A percentile compares a stretch with the other conserved stretches of the same genome.
Conservation (phyloP, 2,113 vertebrate species). For the Sminthopsis crassicaudata region DNA sequence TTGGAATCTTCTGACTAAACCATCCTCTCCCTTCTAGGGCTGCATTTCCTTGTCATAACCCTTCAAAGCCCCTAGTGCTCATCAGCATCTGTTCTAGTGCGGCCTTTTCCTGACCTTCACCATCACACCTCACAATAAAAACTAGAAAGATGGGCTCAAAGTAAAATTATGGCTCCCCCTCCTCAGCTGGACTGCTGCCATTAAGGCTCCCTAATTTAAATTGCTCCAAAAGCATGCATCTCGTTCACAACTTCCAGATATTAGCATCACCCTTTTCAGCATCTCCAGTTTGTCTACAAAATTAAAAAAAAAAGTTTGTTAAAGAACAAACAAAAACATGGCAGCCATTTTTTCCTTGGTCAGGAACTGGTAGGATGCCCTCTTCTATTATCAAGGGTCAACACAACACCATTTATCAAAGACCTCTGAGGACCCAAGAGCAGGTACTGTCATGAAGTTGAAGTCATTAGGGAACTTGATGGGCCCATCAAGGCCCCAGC, state of each 20-base stretch:
- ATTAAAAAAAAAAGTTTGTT: neutral
- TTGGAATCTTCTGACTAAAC: neutral
- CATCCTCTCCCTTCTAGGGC: neutral
- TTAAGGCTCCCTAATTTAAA: neutral
- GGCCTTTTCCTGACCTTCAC: neutral
- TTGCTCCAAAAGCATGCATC: neutral
- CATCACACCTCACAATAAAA: neutral
- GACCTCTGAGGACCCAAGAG: slow-evolving; percentile 34
- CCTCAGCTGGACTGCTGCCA: neutral
- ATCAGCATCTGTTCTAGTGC: neutral
- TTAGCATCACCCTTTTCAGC: slow-evolving; percentile 28
- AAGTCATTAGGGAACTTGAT: slow-evolving; percentile 30
- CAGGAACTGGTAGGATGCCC: slow-evolving; percentile 27
- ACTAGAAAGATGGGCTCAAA: neutral
- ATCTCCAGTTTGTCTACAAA: slow-evolving; percentile 33
- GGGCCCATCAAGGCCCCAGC: slow-evolving; percentile 5
- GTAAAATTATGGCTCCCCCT: neutral
- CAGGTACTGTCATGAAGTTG: slow-evolving; percentile 45
- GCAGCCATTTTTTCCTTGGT: neutral
- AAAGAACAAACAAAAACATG: neutral
- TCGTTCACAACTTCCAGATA: slow-evolving; percentile 6
- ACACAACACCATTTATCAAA: slow-evolving; percentile 52
- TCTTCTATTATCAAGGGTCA: slow-evolving; percentile 46
- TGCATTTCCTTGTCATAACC: neutral
- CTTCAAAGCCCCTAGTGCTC: neutral